Conservation (phyloP, 2,113 vertebrate genomes). For the Eretmochelys imbricata region DNA sequence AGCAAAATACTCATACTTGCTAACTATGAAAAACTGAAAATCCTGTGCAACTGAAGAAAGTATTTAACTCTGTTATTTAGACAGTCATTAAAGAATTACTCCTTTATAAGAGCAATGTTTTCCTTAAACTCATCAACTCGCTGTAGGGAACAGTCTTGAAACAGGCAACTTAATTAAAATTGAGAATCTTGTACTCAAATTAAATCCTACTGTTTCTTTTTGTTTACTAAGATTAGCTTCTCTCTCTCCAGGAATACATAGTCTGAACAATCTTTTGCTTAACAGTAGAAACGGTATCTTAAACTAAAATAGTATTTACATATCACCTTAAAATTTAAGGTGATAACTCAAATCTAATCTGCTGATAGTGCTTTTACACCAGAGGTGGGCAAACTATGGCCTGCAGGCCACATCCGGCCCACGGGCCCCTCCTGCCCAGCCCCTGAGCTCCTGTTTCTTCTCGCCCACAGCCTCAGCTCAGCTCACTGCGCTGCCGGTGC, state of each 20-base stretch:
- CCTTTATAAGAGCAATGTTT: not conserved
- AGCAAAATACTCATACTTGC: not conserved
- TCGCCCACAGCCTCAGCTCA: too few relatives aligned
- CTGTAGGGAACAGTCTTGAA: not conserved
- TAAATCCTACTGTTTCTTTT: not conserved
- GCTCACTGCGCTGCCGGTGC: too few relatives aligned
- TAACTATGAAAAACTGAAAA: not conserved
- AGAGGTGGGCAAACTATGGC: too few relatives aligned
- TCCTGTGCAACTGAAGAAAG: not conserved
- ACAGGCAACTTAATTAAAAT: not conserved
- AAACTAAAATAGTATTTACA: not conserved
- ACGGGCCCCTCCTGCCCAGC: too few relatives aligned
- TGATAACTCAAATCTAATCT: not conserved
- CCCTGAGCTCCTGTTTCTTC: too few relatives aligned
- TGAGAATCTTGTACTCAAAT: not conserved
- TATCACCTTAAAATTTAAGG: not conserved
- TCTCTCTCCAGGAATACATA: conserved; percentile 3
- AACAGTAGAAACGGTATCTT: too few relatives aligned
- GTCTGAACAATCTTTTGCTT: not conserved
- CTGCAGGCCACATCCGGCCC: too few relatives aligned
- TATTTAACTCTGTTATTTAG: not conserved
- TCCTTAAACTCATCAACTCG: not conserved
- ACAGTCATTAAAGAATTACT: not conserved
- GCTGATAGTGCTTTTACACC: not conserved
- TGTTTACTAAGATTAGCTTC: not conserved